Conservation (phyloP, 64 coral and sea anemone genomes). For the Pocillopora damicornis region DNA sequence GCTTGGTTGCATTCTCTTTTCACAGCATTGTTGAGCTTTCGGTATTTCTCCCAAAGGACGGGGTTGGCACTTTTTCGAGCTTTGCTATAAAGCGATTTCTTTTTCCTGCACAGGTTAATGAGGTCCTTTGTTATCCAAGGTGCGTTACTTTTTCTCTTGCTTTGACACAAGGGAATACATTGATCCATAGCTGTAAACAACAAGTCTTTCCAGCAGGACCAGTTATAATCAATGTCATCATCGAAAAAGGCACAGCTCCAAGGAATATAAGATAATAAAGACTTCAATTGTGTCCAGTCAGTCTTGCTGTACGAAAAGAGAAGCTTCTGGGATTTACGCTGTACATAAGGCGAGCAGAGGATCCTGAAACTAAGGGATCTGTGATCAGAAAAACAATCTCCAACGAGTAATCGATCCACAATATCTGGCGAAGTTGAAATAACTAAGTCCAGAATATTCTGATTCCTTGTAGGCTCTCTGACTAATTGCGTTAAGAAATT, state of each 20-base stretch:
- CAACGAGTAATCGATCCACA: too few relatives aligned
- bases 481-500: too few relatives aligned
- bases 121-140: constrained; percentile 46
- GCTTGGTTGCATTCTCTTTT: constrained; percentile 32
- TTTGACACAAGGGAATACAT: constrained; percentile 5
- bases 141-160: constrained; percentile 22
- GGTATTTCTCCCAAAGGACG: constrained; percentile 27
- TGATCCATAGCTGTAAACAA: constrained; percentile 27
- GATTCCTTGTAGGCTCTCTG: too few relatives aligned
- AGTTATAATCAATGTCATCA: constrained; percentile 22
- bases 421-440: too few relatives aligned
- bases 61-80: constrained; percentile 5
- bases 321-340: too few relatives aligned
- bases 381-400: too few relatives aligned
- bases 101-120: constrained; percentile 24
- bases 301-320: too few relatives aligned
- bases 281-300: neutral
- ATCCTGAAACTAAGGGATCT: too few relatives aligned
- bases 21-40: constrained; percentile 20
- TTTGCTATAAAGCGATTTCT: constrained; percentile 34
- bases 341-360: too few relatives aligned
- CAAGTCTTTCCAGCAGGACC: constrained; percentile 42
- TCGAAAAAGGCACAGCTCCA: constrained; percentile 26
- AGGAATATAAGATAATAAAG: neutral
- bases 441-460: too few relatives aligned